Conservation (phyloP, 1,140 invertebrate species). For the Marisa cornuarietis region DNA sequence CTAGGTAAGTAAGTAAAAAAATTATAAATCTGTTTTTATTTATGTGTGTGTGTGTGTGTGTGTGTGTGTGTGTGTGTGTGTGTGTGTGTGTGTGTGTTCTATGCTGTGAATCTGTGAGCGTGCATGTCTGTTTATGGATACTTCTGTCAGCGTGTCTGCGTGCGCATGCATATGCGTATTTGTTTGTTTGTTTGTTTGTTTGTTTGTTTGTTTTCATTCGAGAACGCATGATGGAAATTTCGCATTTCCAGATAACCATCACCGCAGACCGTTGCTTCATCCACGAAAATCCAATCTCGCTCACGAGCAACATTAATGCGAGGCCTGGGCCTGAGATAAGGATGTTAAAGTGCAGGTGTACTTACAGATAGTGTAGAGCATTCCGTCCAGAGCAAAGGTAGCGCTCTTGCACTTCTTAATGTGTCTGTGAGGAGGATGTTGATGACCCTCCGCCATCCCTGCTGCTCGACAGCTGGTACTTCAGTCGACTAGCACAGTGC, state of each 20-base stretch:
- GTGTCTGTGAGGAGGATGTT: constrained; percentile 29
- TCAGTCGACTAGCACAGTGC: neutral
- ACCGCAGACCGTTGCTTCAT: no score
- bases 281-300: no score
- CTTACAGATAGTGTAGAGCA: constrained; percentile 82
- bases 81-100: neutral
- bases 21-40: no score
- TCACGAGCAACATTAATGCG: no score
- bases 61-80: neutral
- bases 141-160: no score
- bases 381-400: constrained; percentile 81
- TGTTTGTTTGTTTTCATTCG: neutral
- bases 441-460: constrained; percentile 14
- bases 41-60: neutral
- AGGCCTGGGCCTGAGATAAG: no score
- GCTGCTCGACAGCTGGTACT: neutral
- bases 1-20: no score
- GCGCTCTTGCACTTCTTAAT: constrained; percentile 69
- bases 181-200: neutral
- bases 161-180: neutral
- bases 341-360: constrained; percentile 26
- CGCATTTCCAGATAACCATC: no score
- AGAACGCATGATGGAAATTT: neutral
- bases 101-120: no score
- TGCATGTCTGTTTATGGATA: no score